Percentiles rank a stretch among this genome's conserved stretches.
Conservation (phyloP, 2,888 invertebrate species). For the Habrosyne pyritoides region DNA sequence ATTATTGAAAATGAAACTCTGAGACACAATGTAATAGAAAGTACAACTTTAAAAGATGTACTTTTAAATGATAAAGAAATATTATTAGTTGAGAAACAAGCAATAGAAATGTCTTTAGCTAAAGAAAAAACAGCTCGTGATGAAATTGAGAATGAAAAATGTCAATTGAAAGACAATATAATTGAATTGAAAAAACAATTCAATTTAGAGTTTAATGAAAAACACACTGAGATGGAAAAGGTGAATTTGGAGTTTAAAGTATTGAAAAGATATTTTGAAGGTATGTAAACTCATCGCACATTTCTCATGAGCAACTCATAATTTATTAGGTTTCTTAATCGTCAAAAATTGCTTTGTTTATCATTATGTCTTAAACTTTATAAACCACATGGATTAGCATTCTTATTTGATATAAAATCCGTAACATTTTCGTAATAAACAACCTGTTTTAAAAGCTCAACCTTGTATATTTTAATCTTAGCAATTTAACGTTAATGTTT, state of each 20-base stretch:
- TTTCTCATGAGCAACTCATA: no score
- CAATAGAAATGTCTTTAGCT: constrained; percentile 25
- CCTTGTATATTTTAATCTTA: no score
- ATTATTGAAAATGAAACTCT: constrained; percentile 22
- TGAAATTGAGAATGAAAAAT: constrained; percentile 38
- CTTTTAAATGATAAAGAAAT: constrained; percentile 31
- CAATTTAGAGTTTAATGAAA: constrained; percentile 23
- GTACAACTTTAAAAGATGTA: constrained; percentile 22
- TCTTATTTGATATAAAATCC: no score
- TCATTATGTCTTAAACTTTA: no score
- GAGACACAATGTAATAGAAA: constrained; percentile 19
- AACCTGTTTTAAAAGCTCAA: no score
- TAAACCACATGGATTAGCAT: no score
- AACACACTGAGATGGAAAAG: constrained; percentile 34
- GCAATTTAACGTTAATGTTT: no score
- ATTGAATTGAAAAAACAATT: constrained; percentile 33
- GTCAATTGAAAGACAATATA: constrained; percentile 29
- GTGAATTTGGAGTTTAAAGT: constrained; percentile 29
- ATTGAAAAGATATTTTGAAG: constrained; percentile 39
- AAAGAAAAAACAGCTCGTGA: constrained; percentile 41
- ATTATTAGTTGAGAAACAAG: constrained; percentile 32
- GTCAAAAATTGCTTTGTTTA: no score
- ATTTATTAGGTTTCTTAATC: no score
- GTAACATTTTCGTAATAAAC: no score
- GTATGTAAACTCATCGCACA: constrained; percentile 43